Percentiles rank a stretch among this genome's conserved stretches.
Conservation (phyloP, 2,113 vertebrate species). For the Podocnemis expansa region DNA sequence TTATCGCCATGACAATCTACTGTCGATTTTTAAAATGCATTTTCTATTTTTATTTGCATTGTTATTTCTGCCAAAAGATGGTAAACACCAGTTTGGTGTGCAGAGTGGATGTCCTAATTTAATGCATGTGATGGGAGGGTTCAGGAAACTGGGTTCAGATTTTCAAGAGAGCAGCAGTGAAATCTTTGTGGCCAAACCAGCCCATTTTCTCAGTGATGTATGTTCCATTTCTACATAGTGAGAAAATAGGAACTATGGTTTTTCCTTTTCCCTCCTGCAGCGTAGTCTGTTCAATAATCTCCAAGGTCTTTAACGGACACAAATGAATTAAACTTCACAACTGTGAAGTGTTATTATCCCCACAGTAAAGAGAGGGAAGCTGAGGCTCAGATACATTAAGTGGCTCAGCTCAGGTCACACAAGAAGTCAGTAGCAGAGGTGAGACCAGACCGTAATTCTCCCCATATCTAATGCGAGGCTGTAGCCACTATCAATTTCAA, state of each 20-base stretch:
- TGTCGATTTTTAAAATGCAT: constrained; percentile 80
- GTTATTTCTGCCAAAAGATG: constrained; percentile 71
- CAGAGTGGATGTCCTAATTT: constrained; percentile 20
- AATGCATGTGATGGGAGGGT: neutral
- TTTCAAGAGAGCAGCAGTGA: neutral
- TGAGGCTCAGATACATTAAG: neutral
- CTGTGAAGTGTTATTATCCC: constrained; percentile 24
- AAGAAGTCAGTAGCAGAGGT: neutral
- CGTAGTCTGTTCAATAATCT: constrained; percentile 33
- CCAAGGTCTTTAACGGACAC: constrained; percentile 42
- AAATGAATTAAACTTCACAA: constrained; percentile 53
- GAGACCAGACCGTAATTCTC: neutral
- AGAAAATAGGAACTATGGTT: constrained; percentile 10
- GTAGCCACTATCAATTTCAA: neutral
- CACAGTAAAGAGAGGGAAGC: neutral
- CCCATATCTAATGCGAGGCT: neutral
- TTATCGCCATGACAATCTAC: constrained; percentile 82
- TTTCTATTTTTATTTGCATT: constrained; percentile 83
- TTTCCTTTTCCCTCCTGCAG: constrained; percentile 32
- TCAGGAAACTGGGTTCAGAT: neutral
- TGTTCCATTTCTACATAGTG: constrained; percentile 43
- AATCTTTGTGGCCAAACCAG: constrained; percentile 4
- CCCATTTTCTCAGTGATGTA: neutral
- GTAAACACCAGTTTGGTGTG: constrained; percentile 58
- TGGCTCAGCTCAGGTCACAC: constrained; percentile 36